Conservation (phyloP, 1,140 invertebrate species). For the Caenorhabditis brenneri region DNA sequence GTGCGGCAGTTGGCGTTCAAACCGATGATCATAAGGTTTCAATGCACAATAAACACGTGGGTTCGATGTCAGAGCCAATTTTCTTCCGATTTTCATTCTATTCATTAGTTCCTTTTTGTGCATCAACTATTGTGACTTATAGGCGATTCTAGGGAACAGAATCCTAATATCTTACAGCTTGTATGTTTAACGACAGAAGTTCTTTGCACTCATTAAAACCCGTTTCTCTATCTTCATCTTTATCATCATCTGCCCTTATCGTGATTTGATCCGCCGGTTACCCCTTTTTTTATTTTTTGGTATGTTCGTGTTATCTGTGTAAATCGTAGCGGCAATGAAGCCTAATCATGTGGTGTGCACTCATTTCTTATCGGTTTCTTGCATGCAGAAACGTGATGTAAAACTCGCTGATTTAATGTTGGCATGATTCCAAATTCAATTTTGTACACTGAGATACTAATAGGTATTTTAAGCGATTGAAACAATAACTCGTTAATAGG, state of each 20-base stretch:
- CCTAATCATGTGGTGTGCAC: slow-evolving; percentile 30
- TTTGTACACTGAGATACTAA: not conserved
- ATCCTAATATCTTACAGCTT: no score
- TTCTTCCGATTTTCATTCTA: no score
- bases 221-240: not conserved
- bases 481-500: not conserved
- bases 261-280: not conserved
- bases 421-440: no score
- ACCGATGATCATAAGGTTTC: not conserved
- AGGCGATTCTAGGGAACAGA: no score
- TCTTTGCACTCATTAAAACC: slow-evolving; percentile 2
- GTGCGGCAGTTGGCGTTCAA: not conserved
- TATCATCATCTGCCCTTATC: not conserved
- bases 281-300: not conserved
- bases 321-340: not conserved
- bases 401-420: no score
- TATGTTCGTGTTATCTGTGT: not conserved
- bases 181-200: not conserved
- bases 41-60: no score
- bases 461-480: not conserved
- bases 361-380: not conserved
- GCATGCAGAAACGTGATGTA: not conserved
- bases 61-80: no score
- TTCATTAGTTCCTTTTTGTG: no score
- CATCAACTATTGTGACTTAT: no score